Conservation (phyloP, 2,888 invertebrate genomes). For the Meteorus colon region DNA sequence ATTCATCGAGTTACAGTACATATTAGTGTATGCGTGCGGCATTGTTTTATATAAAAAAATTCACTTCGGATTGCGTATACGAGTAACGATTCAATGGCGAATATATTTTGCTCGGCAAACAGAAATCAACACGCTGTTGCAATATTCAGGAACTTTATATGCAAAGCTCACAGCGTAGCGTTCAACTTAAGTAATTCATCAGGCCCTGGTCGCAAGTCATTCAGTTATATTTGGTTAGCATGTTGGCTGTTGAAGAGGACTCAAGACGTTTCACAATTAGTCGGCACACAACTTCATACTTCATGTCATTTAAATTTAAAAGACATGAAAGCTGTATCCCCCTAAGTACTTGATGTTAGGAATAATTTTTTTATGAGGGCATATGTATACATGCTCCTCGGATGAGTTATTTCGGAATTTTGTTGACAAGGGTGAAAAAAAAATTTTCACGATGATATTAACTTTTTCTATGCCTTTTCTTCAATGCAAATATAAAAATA, state of each 20-base stretch:
- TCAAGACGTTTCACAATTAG: constrained; percentile 69
- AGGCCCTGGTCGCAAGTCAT: constrained; percentile 58
- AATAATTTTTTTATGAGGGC: constrained; percentile 21
- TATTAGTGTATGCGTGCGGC: constrained; percentile 28
- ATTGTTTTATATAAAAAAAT: constrained; percentile 30
- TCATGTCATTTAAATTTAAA: constrained; percentile 66
- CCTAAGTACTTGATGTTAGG: background rate
- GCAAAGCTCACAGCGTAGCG: constrained; percentile 31
- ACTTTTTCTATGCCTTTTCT: background rate
- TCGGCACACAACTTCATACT: constrained; percentile 71
- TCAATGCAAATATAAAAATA: constrained; percentile 22
- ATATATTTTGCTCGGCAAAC: constrained; percentile 38
- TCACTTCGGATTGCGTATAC: constrained; percentile 26
- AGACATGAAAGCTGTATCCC: constrained; percentile 41
- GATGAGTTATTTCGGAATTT: no score
- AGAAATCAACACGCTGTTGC: background rate
- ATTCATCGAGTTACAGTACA: constrained; percentile 50
- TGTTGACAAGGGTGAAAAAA: no score
- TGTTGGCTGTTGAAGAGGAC: constrained; percentile 47
- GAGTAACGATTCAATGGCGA: constrained; percentile 47
- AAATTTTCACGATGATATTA: no score
- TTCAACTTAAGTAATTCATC: constrained; percentile 58
- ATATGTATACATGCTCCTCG: background rate
- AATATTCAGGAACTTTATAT: background rate
- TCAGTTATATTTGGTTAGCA: constrained; percentile 71